Conservation (phyloP, 2,888 invertebrate genomes). For the Cephus rjabovi region DNA sequence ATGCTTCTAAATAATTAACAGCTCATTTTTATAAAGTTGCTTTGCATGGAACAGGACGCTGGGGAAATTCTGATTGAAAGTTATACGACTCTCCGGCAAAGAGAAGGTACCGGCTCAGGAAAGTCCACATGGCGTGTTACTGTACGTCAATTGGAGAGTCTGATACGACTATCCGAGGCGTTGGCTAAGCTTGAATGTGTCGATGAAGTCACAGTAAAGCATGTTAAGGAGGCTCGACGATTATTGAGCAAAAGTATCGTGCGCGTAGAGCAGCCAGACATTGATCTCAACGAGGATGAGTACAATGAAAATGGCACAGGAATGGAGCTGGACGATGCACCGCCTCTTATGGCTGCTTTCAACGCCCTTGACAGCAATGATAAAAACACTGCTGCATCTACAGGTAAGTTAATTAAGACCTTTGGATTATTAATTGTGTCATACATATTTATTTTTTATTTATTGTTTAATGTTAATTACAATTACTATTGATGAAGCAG, state of each 20-base stretch:
- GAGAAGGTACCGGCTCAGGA: conserved; percentile 79
- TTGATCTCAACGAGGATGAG: conserved; percentile 88
- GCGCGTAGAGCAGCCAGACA: conserved; percentile 97
- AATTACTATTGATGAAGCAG: conserved; percentile 24
- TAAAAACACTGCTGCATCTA: conserved; percentile 16
- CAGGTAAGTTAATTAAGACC: conserved; percentile 24
- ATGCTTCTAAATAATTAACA: not conserved
- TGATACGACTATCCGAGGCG: conserved; percentile 96
- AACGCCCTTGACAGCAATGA: conserved; percentile 33
- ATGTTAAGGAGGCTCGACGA: conserved; percentile 92
- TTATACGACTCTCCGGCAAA: conserved; percentile 87
- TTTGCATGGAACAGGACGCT: conserved; percentile 73
- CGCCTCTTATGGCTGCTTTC: conserved; percentile 52
- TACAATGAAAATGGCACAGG: conserved; percentile 70
- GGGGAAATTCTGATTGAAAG: conserved; percentile 86
- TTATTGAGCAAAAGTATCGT: conserved; percentile 96
- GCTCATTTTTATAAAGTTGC: conserved; percentile 7
- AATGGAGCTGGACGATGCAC: conserved; percentile 70
- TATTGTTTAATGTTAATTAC: conserved; percentile 7
- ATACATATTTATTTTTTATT: conserved; percentile 7
- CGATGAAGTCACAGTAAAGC: conserved; percentile 86
- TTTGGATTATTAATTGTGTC: not conserved
- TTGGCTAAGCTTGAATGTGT: conserved; percentile 97
- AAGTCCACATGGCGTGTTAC: conserved; percentile 95
- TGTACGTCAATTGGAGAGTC: conserved; percentile 93